These are phyloP conservation scores for Pholis gunnellus DNA, from an alignment of 2,113 vertebrate species.

Conservation along the genomic window DNA sequence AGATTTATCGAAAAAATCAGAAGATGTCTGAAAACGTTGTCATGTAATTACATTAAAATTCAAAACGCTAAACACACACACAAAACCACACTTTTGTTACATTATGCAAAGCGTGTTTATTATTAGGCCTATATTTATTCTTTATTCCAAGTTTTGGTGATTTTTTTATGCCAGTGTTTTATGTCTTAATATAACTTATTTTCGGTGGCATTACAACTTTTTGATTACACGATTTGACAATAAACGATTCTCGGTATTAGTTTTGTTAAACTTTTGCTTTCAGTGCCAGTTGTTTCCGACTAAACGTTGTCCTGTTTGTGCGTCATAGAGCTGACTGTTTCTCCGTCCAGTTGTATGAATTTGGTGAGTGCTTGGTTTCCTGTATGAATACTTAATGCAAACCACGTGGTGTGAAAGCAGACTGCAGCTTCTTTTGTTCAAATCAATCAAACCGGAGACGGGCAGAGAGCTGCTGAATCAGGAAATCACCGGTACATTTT, in stretches of 20 bases:
- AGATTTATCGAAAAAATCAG: background rate
- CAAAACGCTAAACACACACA: background rate
- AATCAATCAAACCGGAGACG: slow-evolving; percentile 89
- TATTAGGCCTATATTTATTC: background rate
- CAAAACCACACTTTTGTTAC: background rate
- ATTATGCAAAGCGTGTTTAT: background rate
- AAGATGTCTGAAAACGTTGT: background rate
- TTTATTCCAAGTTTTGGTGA: background rate
- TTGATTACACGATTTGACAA: too few relatives aligned
- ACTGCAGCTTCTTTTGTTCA: slow-evolving; percentile 95
- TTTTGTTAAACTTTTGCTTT: background rate
- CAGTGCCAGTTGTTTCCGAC: too few relatives aligned
- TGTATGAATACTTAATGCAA: slow-evolving; percentile 76
- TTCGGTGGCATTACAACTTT: background rate
- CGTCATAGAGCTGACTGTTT: background rate
- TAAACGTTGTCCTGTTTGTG: too few relatives aligned
- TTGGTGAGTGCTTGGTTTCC: slow-evolving; percentile 51
- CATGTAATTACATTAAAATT: background rate
- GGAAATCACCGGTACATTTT: slow-evolving; percentile 76
- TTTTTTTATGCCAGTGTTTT: background rate
- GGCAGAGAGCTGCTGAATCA: slow-evolving; percentile 82
- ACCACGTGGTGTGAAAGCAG: slow-evolving; percentile 91
- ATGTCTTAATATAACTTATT: background rate
- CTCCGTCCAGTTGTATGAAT: background rate
- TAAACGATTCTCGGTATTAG: background rate